Base-by-base conservation (phyloP, 2,113 vertebrate genomes). In the Campylorhamphus procurvoides region DNA sequence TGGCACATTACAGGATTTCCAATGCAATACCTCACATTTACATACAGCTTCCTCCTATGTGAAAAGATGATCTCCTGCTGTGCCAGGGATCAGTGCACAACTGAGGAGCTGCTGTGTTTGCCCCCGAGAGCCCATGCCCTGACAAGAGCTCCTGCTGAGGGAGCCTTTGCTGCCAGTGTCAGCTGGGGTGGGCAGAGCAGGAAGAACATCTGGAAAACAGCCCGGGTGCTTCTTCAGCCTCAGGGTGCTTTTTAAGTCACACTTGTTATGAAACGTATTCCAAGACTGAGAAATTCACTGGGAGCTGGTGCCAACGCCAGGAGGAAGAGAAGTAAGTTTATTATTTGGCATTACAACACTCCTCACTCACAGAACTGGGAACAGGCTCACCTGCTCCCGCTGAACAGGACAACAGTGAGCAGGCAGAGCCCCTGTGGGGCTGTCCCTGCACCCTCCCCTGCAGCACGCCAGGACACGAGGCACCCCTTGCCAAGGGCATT, bases 61-160 rank as follows among this genome's bases (percentile, higher is more conserved):
- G 88, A 63, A 71, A 83, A 52, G 60, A 71, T 7, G 17, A 88
- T 47, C 56, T 87, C 67, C 78, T 58, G 85, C 90, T 81, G 84
- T 4, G 67, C 7, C 82, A 84, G 55, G 81, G 90, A 95, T 97
- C 94, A 83, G 29, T 62, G 49, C 1, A 8, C 1, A 82, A 71
- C 78, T 59, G 28, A 1, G 14, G 42, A 3, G 9, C 78, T 76
- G 67, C 78, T 66, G 19, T 14, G 12, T 1, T 59, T 67, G 90
- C 72, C 47, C 90, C 71, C 0, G 4, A 60, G 72, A 63, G 63
- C 50, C 64, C 3, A 33, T 50, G 90, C 59, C 63, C 82, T n/a
- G 75, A 85, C 92, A 83, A 7, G 78, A 33, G 82, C 14, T 44
- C 93, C 94, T 73, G 89, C 94, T 53, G 93, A 35, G 89, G 58